Conservation (phyloP, 2,888 invertebrate genomes). For the Rhopalosiphum nymphaeae region DNA sequence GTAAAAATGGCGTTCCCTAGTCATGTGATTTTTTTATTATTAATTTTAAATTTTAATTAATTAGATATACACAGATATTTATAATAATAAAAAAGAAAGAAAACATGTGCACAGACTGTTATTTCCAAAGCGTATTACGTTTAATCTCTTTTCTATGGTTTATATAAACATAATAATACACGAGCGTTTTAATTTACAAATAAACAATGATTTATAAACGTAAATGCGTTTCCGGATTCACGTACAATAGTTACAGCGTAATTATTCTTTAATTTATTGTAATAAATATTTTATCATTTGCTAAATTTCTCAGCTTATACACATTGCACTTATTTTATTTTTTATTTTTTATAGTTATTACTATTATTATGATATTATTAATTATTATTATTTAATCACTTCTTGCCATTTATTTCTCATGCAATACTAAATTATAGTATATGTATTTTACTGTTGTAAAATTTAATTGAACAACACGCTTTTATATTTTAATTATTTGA, state of each 20-base stretch:
- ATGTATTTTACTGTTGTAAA: background rate
- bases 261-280: background rate
- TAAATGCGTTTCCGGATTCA: too few relatives aligned
- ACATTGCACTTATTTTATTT: background rate
- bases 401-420: background rate
- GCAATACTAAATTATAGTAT: background rate
- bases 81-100: background rate
- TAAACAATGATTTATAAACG: background rate
- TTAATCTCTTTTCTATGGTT: too few relatives aligned
- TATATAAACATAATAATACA: background rate
- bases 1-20: slow-evolving; percentile 19
- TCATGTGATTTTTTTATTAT: background rate
- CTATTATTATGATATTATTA: background rate
- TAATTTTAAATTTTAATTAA: slow-evolving; percentile 7
- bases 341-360: background rate
- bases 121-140: background rate
- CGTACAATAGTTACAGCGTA: background rate
- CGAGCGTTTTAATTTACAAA: background rate
- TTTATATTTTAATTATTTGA: background rate
- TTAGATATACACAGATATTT: background rate
- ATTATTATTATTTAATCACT: slow-evolving; percentile 2
- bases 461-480: background rate
- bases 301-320: background rate
- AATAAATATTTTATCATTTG: background rate
- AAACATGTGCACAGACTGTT: background rate